These are phyloP conservation scores for Delichon dasypus DNA, from an alignment of 2,797 vertebrate species.

Conservation along the genomic window DNA sequence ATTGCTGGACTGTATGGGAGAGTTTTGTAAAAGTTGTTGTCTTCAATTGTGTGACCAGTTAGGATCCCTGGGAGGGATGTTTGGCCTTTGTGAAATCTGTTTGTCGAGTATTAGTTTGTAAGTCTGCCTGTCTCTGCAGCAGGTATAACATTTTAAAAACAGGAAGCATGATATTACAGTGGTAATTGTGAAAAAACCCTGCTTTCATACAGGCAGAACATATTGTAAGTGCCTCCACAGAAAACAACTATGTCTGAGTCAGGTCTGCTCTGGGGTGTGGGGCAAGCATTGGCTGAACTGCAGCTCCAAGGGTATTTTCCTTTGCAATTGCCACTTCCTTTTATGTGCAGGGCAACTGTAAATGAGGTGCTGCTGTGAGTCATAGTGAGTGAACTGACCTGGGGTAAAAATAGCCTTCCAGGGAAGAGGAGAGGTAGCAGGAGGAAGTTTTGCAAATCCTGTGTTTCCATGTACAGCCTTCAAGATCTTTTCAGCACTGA, in stretches of 20 bases:
- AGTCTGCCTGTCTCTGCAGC: neutral
- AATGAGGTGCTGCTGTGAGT: slow-evolving; percentile 14
- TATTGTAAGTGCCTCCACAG: neutral
- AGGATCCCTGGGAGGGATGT: neutral
- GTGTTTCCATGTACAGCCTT: neutral
- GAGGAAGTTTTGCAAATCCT: slow-evolving; percentile 18
- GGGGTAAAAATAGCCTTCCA: slow-evolving; percentile 11
- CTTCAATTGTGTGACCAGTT: neutral
- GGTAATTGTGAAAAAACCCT: neutral
- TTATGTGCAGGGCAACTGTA: neutral
- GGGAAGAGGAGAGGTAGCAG: neutral
- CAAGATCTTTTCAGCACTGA: neutral
- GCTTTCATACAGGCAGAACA: neutral
- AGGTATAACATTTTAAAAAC: neutral
- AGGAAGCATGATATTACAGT: fast-evolving
- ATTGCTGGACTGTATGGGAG: neutral
- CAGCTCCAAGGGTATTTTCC: neutral
- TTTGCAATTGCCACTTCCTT: neutral
- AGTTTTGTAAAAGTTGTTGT: neutral
- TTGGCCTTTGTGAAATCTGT: neutral
- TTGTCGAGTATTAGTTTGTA: neutral
- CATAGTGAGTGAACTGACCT: neutral
- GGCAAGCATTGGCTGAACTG: neutral
- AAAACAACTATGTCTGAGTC: neutral
- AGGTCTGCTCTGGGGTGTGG: neutral